Conservation (phyloP, 2,888 invertebrate genomes). For the Morpho achilles region DNA sequence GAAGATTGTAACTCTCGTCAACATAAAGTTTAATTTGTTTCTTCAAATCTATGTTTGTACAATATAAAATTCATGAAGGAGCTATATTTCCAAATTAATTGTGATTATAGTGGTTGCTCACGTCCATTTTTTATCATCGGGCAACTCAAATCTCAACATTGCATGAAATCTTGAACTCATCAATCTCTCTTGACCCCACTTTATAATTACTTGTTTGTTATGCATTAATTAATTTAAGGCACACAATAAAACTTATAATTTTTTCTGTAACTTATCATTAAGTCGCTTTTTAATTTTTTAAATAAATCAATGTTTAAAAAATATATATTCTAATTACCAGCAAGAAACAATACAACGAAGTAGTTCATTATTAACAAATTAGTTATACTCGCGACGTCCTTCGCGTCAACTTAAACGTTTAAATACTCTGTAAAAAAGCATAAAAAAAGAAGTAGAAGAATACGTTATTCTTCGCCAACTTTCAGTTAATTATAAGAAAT, state of each 20-base stretch:
- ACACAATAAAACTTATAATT: constrained; percentile 11
- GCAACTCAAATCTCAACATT: constrained; percentile 28
- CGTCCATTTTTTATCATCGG: constrained; percentile 28
- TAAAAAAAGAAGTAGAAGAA: no score
- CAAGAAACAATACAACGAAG: no score
- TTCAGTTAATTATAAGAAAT: no score
- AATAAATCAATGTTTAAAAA: no score
- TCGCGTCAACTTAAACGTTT: no score
- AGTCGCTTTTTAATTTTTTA: constrained; percentile 1
- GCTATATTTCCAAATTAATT: constrained; percentile 22
- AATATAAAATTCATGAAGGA: constrained; percentile 13
- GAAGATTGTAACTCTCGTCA: constrained; percentile 15
- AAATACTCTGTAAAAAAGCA: no score
- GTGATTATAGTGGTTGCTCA: constrained; percentile 23
- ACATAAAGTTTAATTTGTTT: constrained; percentile 18
- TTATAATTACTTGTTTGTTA: constrained; percentile 51
- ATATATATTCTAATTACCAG: no score
- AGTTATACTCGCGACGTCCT: no score
- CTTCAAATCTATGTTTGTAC: constrained; percentile 14
- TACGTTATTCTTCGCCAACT: no score
- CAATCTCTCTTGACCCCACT: constrained; percentile 47
- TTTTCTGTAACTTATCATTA: constrained; percentile 2
- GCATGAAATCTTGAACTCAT: constrained; percentile 48
- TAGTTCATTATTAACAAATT: no score
- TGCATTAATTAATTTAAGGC: constrained; percentile 50